phyloP scores from a whole-genome alignment of 2,888 invertebrate species.

The Apotomis turbidana region DNA sequence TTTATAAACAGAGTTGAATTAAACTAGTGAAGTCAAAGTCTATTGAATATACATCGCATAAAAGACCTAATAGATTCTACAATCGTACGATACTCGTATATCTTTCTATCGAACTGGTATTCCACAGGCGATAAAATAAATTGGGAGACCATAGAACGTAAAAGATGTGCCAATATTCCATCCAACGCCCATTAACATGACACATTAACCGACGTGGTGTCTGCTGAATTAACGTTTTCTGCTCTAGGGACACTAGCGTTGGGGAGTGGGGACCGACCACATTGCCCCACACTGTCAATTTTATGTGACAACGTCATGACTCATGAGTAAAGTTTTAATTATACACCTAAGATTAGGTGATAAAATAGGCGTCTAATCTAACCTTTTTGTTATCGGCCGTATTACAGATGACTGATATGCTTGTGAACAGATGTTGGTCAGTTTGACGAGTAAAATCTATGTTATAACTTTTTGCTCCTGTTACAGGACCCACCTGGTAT shows the following conservation, averaged over 20 bases:
- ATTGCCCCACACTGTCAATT: not conserved
- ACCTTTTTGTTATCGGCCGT: no score
- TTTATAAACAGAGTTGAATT: not conserved
- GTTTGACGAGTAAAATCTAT: no score
- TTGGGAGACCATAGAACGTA: constrained; percentile 67
- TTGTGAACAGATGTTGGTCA: no score
- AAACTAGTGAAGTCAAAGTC: constrained; percentile 8
- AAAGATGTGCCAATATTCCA: constrained; percentile 63
- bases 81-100: constrained; percentile 25
- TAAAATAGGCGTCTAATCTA: no score
- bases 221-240: constrained; percentile 63
- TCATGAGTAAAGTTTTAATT: not conserved
- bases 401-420: no score
- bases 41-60: constrained; percentile 19
- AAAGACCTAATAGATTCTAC: constrained; percentile 15
- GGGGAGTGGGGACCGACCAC: not conserved
- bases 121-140: constrained; percentile 64
- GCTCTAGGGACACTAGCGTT: constrained; percentile 46
- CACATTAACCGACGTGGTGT: constrained; percentile 65
- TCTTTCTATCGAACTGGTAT: constrained; percentile 48
- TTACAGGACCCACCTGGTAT: no score
- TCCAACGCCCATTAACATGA: constrained; percentile 66
- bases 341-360: no score
- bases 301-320: not conserved
- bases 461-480: no score